phyloP scores from a whole-genome alignment of 2,113 vertebrate species.

The Deroptyus accipitrinus region DNA sequence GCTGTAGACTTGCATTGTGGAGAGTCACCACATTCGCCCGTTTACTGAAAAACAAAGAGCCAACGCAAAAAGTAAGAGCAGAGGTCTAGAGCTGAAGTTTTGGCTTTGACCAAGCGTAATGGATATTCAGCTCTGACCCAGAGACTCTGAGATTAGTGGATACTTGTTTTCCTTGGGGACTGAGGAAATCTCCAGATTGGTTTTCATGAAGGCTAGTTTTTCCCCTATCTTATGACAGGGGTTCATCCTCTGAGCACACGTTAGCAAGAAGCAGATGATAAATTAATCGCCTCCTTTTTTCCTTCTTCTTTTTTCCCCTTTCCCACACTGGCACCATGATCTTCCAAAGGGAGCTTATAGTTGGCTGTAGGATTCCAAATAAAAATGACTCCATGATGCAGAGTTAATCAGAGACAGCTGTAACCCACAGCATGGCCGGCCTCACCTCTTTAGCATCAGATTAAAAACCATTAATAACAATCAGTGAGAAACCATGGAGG shows the following conservation, averaged over 20 bases:
- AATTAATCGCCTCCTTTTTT: background rate
- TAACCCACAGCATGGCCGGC: background rate
- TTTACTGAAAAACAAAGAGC: background rate
- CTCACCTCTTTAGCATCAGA: background rate
- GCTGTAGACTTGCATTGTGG: background rate
- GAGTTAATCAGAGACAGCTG: slow-evolving; percentile 1
- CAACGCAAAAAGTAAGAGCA: background rate
- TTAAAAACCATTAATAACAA: background rate
- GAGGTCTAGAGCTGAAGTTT: background rate
- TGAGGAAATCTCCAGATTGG: slow-evolving; percentile 26
- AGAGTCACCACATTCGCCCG: background rate
- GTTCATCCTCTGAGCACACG: background rate
- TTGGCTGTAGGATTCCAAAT: background rate
- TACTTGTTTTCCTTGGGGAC: background rate
- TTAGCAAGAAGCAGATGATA: slow-evolving; percentile 5
- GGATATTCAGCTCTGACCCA: background rate
- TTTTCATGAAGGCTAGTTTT: background rate
- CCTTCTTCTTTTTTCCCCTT: background rate
- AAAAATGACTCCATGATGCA: background rate
- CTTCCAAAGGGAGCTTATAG: background rate
- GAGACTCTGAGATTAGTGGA: slow-evolving; percentile 12
- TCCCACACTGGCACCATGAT: background rate
- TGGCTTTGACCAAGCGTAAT: slow-evolving; percentile 8
- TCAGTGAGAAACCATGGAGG: background rate
- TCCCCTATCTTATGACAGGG: background rate